These are phyloP conservation scores for Cyprinodon diabolis DNA, from an alignment of 2,797 vertebrate genomes.

Conservation along the genomic window DNA sequence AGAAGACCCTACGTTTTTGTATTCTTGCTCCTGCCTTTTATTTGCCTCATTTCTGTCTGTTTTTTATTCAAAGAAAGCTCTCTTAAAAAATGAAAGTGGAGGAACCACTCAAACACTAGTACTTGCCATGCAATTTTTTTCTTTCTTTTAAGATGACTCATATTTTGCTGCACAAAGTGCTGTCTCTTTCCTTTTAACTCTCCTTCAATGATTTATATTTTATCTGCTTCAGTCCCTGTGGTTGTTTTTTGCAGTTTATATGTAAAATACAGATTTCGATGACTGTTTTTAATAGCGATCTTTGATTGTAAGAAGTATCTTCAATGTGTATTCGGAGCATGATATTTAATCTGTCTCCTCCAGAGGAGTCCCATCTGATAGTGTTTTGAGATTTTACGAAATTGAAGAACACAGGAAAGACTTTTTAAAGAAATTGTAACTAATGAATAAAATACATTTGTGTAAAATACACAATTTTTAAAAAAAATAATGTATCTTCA, in stretches of 20 bases:
- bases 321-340: slow-evolving; percentile 77
- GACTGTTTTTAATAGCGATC: slow-evolving; percentile 71
- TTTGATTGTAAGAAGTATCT: slow-evolving; percentile 73
- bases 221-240: slow-evolving; percentile 57
- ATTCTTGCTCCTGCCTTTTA: slow-evolving; percentile 40
- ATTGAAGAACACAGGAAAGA: slow-evolving; percentile 46
- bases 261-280: slow-evolving; percentile 50
- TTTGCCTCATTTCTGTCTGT: slow-evolving; percentile 38
- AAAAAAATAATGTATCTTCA: slow-evolving; percentile 35
- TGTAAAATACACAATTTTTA: slow-evolving; percentile 47
- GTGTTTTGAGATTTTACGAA: slow-evolving; percentile 33
- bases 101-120: slow-evolving; percentile 35
- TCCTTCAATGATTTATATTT: slow-evolving; percentile 40
- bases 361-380: slow-evolving; percentile 49
- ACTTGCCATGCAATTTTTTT: slow-evolving; percentile 32
- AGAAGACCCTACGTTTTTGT: slow-evolving; percentile 20
- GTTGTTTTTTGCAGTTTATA: slow-evolving; percentile 61
- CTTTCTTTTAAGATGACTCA: slow-evolving; percentile 27
- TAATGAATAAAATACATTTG: slow-evolving; percentile 34
- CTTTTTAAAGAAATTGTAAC: slow-evolving; percentile 40
- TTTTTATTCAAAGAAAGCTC: slow-evolving; percentile 45
- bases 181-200: slow-evolving; percentile 44
- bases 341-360: slow-evolving; percentile 64
- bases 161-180: slow-evolving; percentile 56
- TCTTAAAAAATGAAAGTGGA: slow-evolving; percentile 29